Evolutionary conservation across 2,797 vertebrate species (phyloP).

Genomic region (Lophius americanus): DNA sequence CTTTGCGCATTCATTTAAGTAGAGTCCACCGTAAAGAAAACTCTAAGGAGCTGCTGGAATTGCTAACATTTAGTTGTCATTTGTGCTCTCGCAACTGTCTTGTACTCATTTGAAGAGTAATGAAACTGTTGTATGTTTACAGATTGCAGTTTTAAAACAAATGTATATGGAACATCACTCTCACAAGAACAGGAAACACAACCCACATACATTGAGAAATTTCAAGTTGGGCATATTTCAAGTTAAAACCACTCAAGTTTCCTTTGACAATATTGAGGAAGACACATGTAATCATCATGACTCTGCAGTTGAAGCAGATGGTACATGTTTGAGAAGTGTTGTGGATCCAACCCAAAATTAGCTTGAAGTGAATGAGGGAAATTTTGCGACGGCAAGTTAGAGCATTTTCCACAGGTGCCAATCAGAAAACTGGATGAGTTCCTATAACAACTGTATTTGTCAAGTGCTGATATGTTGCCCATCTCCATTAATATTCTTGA

Average conservation of each 20-base stretch:
- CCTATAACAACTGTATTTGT: slow-evolving; percentile 19
- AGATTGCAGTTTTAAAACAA: slow-evolving; percentile 36
- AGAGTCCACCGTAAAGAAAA: slow-evolving; percentile 30
- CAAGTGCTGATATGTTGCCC: slow-evolving; percentile 9
- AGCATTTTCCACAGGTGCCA: slow-evolving; percentile 36
- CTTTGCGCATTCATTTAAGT: slow-evolving; percentile 27
- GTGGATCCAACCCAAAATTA: slow-evolving; percentile 45
- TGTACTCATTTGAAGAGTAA: slow-evolving; percentile 24
- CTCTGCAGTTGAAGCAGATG: background rate
- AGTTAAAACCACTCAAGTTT: slow-evolving; percentile 9
- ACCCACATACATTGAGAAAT: slow-evolving; percentile 18
- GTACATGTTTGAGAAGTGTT: background rate
- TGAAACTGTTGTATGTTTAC: slow-evolving; percentile 46
- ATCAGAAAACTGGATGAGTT: slow-evolving; percentile 21
- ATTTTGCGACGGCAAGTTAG: slow-evolving; percentile 11
- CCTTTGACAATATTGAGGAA: slow-evolving; percentile 10
- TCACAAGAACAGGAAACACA: slow-evolving; percentile 38
- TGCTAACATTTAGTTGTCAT: slow-evolving; percentile 15
- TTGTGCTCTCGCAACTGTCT: slow-evolving; percentile 4
- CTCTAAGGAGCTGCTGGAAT: slow-evolving; percentile 2
- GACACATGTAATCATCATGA: background rate
- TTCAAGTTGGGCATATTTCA: slow-evolving; percentile 31
- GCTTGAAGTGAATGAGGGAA: slow-evolving; percentile 39
- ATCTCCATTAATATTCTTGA: slow-evolving; percentile 17
- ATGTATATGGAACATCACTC: slow-evolving; percentile 31